phyloP scores from a whole-genome alignment of 2,113 vertebrate species.

The Chlamydotis undulata region DNA sequence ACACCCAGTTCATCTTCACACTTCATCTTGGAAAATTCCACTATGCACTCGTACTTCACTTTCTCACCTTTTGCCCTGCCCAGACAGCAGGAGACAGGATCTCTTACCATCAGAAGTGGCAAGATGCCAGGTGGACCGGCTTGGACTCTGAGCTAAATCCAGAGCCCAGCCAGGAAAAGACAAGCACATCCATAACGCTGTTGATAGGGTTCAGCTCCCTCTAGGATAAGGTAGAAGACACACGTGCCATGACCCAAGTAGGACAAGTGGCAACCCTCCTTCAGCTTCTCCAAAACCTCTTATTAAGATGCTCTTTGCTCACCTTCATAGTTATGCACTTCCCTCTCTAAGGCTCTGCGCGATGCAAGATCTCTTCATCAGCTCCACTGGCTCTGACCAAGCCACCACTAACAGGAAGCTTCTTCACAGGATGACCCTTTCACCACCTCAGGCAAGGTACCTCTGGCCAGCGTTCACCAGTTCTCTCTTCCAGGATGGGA shows the following conservation, averaged over 20 bases:
- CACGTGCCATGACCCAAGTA: fast-evolving
- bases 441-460: neutral
- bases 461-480: neutral
- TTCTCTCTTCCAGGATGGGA: neutral
- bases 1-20: neutral
- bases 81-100: neutral
- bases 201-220: neutral
- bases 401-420: neutral
- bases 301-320: neutral
- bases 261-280: neutral
- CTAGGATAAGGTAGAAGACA: neutral
- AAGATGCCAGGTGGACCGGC: neutral
- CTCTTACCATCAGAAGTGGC: neutral
- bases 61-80: neutral
- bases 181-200: neutral
- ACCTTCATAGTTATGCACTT: neutral
- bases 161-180: neutral
- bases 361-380: neutral
- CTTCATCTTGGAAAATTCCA: neutral
- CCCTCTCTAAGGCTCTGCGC: neutral
- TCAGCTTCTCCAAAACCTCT: neutral
- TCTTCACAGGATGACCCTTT: neutral
- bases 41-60: neutral
- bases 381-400: neutral
- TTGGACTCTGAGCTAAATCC: neutral